These are phyloP conservation scores for Tachina grossa DNA, from an alignment of 2,888 invertebrate genomes.

Conservation along the genomic window DNA sequence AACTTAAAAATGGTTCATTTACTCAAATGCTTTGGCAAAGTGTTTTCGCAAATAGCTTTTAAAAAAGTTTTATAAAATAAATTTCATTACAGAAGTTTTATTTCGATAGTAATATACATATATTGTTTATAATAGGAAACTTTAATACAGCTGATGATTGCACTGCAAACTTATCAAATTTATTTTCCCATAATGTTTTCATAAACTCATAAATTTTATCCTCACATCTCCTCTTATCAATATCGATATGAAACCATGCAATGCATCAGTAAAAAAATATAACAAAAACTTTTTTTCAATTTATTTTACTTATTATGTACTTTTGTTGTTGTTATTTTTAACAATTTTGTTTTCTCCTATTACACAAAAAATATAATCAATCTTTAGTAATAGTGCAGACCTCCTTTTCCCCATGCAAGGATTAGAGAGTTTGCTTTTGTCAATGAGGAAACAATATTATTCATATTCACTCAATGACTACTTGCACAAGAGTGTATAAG, in stretches of 20 bases:
- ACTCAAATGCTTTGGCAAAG: too few species aligned
- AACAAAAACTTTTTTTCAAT: not conserved
- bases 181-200: constrained; percentile 4
- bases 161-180: constrained; percentile 18
- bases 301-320: not conserved
- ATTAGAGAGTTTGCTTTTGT: not conserved
- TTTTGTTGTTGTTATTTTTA: not conserved
- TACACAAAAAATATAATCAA: constrained; percentile 30
- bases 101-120: not conserved
- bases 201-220: constrained; percentile 12
- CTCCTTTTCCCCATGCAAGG: not conserved
- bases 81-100: not conserved
- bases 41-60: too few species aligned
- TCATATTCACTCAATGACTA: not conserved
- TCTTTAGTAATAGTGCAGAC: constrained; percentile 5
- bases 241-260: not conserved
- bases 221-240: not conserved
- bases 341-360: not conserved
- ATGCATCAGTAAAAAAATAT: not conserved
- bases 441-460: not conserved
- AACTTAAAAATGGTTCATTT: too few species aligned
- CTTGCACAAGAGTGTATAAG: not conserved
- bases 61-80: too few species aligned
- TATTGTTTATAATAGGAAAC: not conserved
- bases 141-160: constrained; percentile 20